Base-by-base conservation (phyloP, 92 coral and sea anemone species). In the Heteractis magnifica region DNA sequence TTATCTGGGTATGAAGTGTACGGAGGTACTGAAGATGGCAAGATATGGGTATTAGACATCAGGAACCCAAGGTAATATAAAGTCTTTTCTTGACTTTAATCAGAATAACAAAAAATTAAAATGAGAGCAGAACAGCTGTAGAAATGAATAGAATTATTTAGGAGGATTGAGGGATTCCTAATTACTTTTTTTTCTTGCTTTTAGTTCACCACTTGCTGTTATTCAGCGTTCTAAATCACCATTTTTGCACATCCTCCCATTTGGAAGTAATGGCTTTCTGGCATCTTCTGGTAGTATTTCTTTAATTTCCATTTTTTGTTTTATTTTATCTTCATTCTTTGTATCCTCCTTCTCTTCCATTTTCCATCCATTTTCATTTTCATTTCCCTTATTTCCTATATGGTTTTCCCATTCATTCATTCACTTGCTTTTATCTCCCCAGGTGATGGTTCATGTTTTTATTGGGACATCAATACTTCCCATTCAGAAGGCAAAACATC, bases 381-480 rank as follows among this genome's bases (percentile, higher is more conserved):
- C 52, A 34, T 56, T 44, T 34, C 3, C 44, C 44, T 34, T 34
- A 34, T 34, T 34, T 34, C 1, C 44, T 34, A 34, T 34, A 34
- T 34, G 3, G 44, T 34, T 34, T 10, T 82, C 34, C 44, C 48
- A 11, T 59, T 62, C 18, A 23, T 75, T 14, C 72, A 10, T 13
- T 18, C 65, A 65, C 52, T 20, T 26, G 0, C 71, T 49, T 48
- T 44, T 18, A 81, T 44, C 4, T 8, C 71, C 82, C 3, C 62
- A 95, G 99, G 97, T 56, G 99, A 92, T 72, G 99, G 99, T 3
- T 85, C 92, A 12, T 94, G 99, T 79, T 94, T 92, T 64, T 79
- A 73, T 18, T 92, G 92, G 91, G 82, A 88, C 86, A 82, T 86
- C 64, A 87, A 77, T 81, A 64, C 83, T 70, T 81, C 79, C 4